These are phyloP conservation scores for Lepidocyrtoides sp. DNA, from an alignment of 2,888 invertebrate genomes.

Conservation along the genomic window DNA sequence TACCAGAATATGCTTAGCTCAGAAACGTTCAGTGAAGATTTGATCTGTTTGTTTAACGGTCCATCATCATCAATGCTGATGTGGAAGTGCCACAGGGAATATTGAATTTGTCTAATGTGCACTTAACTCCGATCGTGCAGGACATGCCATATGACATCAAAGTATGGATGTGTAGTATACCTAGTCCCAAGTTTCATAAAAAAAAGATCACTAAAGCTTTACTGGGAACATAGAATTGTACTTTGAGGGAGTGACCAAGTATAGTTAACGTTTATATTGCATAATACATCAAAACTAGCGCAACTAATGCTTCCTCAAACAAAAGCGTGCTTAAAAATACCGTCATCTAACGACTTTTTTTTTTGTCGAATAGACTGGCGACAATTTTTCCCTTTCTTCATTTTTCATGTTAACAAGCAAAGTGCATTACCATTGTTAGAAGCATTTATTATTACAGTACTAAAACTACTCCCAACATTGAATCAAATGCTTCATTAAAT, in stretches of 20 bases:
- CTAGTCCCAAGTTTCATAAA: background rate
- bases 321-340: no score
- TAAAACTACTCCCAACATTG: no score
- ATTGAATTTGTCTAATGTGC: constrained; percentile 68
- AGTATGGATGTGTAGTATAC: no score
- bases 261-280: background rate
- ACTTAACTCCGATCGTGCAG: constrained; percentile 28
- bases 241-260: background rate
- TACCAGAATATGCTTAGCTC: constrained; percentile 68
- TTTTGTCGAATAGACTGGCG: no score
- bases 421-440: no score
- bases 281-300: background rate
- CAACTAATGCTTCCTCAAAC: background rate
- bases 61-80: constrained; percentile 50
- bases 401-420: no score
- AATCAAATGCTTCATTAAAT: no score
- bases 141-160: background rate
- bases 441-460: no score
- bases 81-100: constrained; percentile 62
- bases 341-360: no score
- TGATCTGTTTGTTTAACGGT: constrained; percentile 68
- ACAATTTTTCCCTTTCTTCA: no score
- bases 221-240: background rate
- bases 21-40: constrained; percentile 8
- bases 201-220: background rate